A percentile compares a stretch with the other conserved stretches of the same genome.
phyloP scores from a whole-genome alignment of 1,140 invertebrate genomes.

The Dermatophagoides farinae region DNA sequence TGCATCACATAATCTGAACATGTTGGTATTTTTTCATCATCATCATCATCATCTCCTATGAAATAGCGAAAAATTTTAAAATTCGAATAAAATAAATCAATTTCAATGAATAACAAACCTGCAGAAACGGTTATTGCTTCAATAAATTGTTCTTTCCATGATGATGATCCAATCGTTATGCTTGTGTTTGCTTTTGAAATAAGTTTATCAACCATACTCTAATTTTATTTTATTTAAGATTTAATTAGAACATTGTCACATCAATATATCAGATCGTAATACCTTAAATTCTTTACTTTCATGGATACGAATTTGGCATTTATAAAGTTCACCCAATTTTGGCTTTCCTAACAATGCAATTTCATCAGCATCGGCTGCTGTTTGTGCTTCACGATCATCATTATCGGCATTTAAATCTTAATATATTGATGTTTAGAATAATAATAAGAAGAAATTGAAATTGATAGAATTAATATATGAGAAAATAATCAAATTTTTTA shows the following conservation, averaged over 20 bases:
- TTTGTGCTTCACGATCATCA: conserved; percentile 10
- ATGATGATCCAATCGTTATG: conserved; percentile 76
- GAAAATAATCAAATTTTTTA: not conserved
- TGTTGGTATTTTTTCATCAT: conserved; percentile 24
- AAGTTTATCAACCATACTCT: conserved; percentile 93
- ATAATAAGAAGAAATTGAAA: not conserved
- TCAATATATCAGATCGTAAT: not conserved
- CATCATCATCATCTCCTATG: conserved; percentile 40
- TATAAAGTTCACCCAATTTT: conserved; percentile 56
- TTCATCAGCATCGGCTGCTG: conserved; percentile 42
- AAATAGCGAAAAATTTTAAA: conserved; percentile 3
- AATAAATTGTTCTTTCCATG: conserved; percentile 94
- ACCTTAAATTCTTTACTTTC: conserved; percentile 98
- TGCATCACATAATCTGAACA: conserved; percentile 86
- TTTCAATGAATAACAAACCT: conserved; percentile 37
- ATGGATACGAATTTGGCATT: conserved; percentile 68
- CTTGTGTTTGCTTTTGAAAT: conserved; percentile 87
- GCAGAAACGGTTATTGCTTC: conserved; percentile 84
- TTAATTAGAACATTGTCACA: not conserved
- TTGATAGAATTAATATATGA: too few species aligned
- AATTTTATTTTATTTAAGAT: conserved; percentile 16
- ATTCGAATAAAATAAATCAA: not conserved
- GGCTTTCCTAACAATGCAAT: conserved; percentile 77
- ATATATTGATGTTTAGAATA: not conserved
- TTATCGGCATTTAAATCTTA: not conserved